phyloP scores from a whole-genome alignment of 2,888 invertebrate genomes.

The Platerodrilus igneus region DNA sequence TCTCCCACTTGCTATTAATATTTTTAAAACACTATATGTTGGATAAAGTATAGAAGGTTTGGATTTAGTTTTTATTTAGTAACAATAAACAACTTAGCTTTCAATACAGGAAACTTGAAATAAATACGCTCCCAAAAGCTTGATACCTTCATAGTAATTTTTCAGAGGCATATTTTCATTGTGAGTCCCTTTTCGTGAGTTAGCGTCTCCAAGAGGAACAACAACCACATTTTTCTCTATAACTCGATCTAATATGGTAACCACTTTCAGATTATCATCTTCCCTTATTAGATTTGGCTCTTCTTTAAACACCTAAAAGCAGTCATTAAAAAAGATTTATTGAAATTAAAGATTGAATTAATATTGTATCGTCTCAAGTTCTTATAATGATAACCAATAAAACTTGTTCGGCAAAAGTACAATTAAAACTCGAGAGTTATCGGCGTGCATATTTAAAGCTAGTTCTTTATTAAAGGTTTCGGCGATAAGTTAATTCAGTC shows the following conservation, averaged over 20 bases:
- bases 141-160: constrained; percentile 48
- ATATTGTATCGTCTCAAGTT: no score
- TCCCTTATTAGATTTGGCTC: constrained; percentile 48
- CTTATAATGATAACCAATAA: no score
- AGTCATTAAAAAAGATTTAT: no score
- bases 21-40: no score
- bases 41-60: neutral
- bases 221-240: constrained; percentile 45
- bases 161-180: constrained; percentile 46
- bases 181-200: constrained; percentile 39
- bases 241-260: constrained; percentile 44
- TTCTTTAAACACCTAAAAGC: constrained; percentile 47
- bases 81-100: neutral
- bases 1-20: no score
- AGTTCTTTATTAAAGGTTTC: no score
- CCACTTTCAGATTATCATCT: constrained; percentile 41
- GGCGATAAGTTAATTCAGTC: no score
- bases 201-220: constrained; percentile 42
- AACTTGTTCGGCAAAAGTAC: no score
- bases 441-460: no score
- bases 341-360: no score
- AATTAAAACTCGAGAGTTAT: no score
- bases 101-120: constrained; percentile 35
- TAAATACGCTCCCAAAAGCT: constrained; percentile 47
- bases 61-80: neutral